Percentiles rank a stretch among this genome's conserved stretches.
Conservation (phyloP, 2,888 invertebrate species). For the Drosophila suboccidentalis region DNA sequence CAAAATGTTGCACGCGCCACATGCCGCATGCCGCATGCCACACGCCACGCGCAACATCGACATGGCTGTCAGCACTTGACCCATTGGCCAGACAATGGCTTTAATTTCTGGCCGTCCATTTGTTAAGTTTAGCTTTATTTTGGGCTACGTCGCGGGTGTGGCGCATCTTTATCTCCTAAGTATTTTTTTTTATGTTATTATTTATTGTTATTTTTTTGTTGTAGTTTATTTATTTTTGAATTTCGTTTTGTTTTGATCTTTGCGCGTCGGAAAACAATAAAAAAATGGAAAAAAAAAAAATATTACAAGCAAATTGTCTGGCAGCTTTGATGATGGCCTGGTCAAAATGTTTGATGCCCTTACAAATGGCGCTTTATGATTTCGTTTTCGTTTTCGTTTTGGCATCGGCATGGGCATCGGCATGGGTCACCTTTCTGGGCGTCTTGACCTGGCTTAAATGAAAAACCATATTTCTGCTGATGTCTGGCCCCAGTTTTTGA, state of each 20-base stretch:
- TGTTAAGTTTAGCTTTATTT: constrained; percentile 49
- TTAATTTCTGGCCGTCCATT: constrained; percentile 72
- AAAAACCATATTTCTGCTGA: constrained; percentile 77
- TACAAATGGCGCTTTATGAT: constrained; percentile 68
- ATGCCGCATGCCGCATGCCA: constrained; percentile 13
- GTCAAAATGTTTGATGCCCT: constrained; percentile 74
- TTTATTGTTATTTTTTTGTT: constrained; percentile 32
- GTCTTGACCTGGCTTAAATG: constrained; percentile 80
- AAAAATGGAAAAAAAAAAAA: background rate
- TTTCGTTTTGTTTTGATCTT: constrained; percentile 67
- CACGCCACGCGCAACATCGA: constrained; percentile 19
- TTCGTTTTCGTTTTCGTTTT: constrained; percentile 64
- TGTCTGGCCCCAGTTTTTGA: constrained; percentile 77
- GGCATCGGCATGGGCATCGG: background rate
- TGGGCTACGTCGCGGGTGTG: constrained; percentile 68
- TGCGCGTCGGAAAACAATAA: constrained; percentile 69
- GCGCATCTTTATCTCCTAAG: constrained; percentile 70
- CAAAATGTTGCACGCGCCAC: constrained; percentile 65
- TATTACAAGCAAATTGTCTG: constrained; percentile 74
- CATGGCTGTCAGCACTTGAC: constrained; percentile 72
- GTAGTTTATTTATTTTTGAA: constrained; percentile 16
- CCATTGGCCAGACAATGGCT: constrained; percentile 75
- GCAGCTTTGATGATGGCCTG: constrained; percentile 65
- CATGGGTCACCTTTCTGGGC: constrained; percentile 72
- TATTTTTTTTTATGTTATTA: constrained; percentile 36